Base-by-base conservation (phyloP, 2,888 invertebrate genomes). In the Pandemis heparana region DNA sequence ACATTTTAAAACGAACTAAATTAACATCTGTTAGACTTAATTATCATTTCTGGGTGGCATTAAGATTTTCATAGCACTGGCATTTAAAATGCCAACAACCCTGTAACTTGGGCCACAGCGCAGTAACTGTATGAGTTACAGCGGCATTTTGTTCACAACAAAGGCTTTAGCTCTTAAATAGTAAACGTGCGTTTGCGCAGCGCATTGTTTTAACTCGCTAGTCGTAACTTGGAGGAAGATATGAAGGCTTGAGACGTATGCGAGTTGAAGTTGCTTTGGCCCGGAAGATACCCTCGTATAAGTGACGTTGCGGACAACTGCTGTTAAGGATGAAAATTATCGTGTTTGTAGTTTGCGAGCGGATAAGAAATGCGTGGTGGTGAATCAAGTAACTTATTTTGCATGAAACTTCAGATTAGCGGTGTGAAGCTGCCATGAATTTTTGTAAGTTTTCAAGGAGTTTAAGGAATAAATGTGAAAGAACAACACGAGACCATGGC, bases 61-160 rank as follows among this genome's bases (percentile, higher is more conserved):
- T 32, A 32, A 32, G 23, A 32, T 32, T 32, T 32, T 32, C 23
- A 32, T 32, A 0, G 12, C 56, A 18, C 5, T 23, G 5, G 18
- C 23, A 23, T 53, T 32, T 32, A 53, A 18, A 56, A 32, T 14
- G 16, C 48, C 64, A 59, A 39, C 39, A n/a, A 18, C 38, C 39
- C 23, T 59, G 23, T 68, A 23, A 48, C 68, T 73, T 63, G 68
- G 46, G 63, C 72, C 72, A 16, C 61, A 23, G 41, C 82, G 86
- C 83, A 85, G 83, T 84, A 83, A 82, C 84, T 85, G 85, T 85
- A 88, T 87, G 88, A 89, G 85, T 89, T 85, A 89, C 84, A 84
- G 79, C 80, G 82, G 85, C 85, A 84, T 89, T 88, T 89, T 87
- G 89, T 86, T 84, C 79, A 77, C 80, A 87, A 90, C 89, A 90